Evolutionary conservation across 2,888 invertebrate genomes (phyloP), one percentile per base, ranked within the genome.

Genomic region (Leptarthrus brevirostris): DNA sequence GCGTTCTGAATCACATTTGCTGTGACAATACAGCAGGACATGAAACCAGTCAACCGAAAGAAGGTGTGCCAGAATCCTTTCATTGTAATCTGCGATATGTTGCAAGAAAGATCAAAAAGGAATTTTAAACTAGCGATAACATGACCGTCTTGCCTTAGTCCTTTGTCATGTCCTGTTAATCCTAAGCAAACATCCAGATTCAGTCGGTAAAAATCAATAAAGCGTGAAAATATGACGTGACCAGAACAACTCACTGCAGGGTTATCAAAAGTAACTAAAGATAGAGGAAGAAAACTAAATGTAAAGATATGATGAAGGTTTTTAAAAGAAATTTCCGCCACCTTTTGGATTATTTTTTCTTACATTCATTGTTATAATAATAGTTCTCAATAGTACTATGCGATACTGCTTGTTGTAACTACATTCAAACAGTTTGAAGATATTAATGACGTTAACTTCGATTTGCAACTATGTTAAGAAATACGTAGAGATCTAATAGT

Each of bases 211-310:
- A 58, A 58, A 36, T 36, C 20, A 36, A 36, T 58, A 36, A 58
- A 58, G 36, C 58, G 58, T 58, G 58, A 58, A 58, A 58, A 40
- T 8, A 58, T 58, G 58, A 58, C 40, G 58, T 58, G 36, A 58
- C 20, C 36, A 36, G 20, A 36, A 58, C 34, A 56, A 26, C 34
- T 56, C 30, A 16, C 5, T 30, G 4, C 30, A 30, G n/a, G n/a
- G n/a, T n/a, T n/a, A n/a, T n/a, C n/a, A n/a, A n/a, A n/a, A n/a
- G n/a, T n/a, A n/a, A n/a, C n/a, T n/a, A n/a, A n/a, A n/a, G n/a
- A n/a, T n/a, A n/a, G n/a, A n/a, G n/a, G n/a, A n/a, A n/a, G n/a
- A n/a, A n/a, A n/a, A n/a, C n/a, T n/a, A n/a, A n/a, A n/a, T n/a
- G n/a, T n/a, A n/a, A n/a, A n/a, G n/a, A n/a, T n/a, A n/a, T n/a